Percentiles rank a stretch among this genome's conserved stretches.
These are phyloP conservation scores for Sylvietta virens DNA, from an alignment of 2,113 vertebrate species.

Conservation along the genomic window DNA sequence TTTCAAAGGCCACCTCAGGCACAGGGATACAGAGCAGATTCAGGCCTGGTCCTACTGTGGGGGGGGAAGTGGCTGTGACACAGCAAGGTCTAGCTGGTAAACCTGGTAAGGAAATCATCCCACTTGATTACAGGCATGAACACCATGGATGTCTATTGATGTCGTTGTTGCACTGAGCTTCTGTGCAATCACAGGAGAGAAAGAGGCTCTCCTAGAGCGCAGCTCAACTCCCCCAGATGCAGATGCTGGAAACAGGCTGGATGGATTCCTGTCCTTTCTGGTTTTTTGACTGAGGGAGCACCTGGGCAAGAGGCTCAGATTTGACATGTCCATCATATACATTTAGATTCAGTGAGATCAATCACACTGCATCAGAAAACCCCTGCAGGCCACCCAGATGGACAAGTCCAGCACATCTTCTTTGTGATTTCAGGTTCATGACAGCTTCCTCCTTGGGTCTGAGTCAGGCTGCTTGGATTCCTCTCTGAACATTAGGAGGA, in stretches of 20 bases:
- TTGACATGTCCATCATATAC: neutral
- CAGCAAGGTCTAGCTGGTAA: neutral
- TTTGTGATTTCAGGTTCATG: neutral
- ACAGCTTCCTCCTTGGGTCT: neutral
- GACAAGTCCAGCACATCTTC: neutral
- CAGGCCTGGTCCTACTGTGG: accelerated
- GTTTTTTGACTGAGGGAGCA: neutral
- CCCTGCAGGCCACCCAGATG: accelerated
- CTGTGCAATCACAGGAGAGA: neutral
- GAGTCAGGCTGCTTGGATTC: neutral
- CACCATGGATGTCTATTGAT: neutral
- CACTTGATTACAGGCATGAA: neutral
- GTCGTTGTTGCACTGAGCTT: neutral
- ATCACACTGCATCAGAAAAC: neutral
- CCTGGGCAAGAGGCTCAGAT: neutral
- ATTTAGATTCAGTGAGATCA: neutral
- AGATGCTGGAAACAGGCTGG: neutral
- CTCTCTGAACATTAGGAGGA: neutral
- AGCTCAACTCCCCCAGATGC: neutral
- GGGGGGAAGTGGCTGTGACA: neutral
- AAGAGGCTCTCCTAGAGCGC: neutral
- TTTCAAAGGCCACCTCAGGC: neutral
- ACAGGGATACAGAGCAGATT: neutral
- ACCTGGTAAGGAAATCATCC: neutral
- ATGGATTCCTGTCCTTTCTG: neutral